These are phyloP conservation scores for Muntiacus muntjak DNA, from an alignment of 2,113 vertebrate genomes.

Conservation along the genomic window DNA sequence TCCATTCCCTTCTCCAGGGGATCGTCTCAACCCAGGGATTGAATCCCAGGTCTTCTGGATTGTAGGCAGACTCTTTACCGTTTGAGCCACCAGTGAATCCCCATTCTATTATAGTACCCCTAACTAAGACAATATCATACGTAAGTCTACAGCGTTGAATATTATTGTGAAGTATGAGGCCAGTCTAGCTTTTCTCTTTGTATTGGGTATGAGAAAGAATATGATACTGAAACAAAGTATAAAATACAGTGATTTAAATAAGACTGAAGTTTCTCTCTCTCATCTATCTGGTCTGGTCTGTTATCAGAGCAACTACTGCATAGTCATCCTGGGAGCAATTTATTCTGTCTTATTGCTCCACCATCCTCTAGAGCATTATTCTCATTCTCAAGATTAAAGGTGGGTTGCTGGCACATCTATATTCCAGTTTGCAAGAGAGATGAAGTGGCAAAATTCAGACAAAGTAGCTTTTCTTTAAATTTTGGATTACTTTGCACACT, in stretches of 20 bases:
- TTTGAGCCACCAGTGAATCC: not conserved
- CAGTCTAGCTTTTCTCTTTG: not conserved
- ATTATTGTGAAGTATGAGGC: not conserved
- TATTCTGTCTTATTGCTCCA: not conserved
- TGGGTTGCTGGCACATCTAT: not conserved
- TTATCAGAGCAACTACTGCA: not conserved
- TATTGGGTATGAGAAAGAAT: not conserved
- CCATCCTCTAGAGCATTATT: not conserved
- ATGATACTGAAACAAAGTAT: not conserved
- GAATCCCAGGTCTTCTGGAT: not conserved
- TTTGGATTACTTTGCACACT: not conserved
- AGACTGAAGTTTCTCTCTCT: not conserved
- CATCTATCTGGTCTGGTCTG: not conserved
- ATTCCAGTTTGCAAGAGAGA: not conserved
- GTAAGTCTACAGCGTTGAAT: not conserved
- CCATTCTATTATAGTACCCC: not conserved
- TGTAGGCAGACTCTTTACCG: not conserved
- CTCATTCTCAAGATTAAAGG: not conserved
- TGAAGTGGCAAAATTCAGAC: not conserved
- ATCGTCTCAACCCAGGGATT: not conserved
- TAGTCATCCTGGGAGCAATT: not conserved
- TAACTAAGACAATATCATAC: not conserved
- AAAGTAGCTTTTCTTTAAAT: not conserved
- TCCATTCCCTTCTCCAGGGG: not conserved
- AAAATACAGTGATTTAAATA: not conserved